These are phyloP conservation scores for Muntiacus reevesi DNA, from an alignment of 2,113 vertebrate genomes.

Conservation along the genomic window DNA sequence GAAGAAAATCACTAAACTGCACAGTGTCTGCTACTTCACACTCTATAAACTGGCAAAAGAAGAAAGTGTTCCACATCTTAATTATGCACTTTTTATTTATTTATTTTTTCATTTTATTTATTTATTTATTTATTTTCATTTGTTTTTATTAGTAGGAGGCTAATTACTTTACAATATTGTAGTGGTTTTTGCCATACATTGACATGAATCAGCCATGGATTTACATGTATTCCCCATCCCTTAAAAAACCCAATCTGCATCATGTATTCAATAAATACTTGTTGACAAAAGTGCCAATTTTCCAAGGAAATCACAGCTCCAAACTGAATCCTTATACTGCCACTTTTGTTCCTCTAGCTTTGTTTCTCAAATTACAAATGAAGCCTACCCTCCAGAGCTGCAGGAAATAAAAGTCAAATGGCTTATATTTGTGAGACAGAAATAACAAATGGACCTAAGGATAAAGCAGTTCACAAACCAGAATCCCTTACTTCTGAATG, in stretches of 20 bases:
- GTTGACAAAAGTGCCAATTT: not conserved
- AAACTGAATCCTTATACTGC: not conserved
- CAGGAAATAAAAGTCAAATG: slow-evolving; percentile 10
- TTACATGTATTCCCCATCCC: no score
- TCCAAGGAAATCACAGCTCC: slow-evolving; percentile 30
- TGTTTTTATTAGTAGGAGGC: no score
- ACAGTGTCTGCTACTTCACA: not conserved
- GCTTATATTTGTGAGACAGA: not conserved
- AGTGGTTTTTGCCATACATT: no score
- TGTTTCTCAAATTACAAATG: slow-evolving; percentile 33
- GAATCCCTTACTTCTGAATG: not conserved
- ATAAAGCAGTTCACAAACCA: not conserved
- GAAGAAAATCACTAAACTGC: slow-evolving; percentile 7
- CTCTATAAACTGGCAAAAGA: not conserved
- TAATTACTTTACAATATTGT: no score
- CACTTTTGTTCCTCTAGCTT: not conserved
- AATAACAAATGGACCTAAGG: not conserved
- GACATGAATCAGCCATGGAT: no score
- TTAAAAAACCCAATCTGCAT: not conserved
- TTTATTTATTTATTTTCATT: no score
- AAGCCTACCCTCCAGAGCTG: not conserved
- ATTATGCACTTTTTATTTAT: not conserved
- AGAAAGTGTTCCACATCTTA: not conserved
- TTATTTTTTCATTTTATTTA: no score
- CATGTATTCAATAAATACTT: slow-evolving; percentile 19